Percentiles rank a stretch among this genome's conserved stretches.
Conservation (phyloP, 2,888 invertebrate species). For the Phasia obesa region DNA sequence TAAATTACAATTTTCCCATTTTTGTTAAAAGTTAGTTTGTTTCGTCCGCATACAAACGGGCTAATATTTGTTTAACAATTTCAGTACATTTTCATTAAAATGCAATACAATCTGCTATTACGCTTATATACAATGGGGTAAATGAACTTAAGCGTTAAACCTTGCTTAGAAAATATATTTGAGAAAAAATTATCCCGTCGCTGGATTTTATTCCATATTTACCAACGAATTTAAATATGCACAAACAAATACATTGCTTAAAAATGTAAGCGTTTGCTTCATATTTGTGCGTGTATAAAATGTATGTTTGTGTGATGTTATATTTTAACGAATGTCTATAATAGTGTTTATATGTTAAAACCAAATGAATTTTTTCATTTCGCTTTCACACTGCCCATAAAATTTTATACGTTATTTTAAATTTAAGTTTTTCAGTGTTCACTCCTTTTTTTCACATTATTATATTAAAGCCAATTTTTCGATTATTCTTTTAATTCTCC, state of each 20-base stretch:
- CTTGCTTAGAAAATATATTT: too few species aligned
- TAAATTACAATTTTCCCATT: too few species aligned
- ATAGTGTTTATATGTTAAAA: conserved; percentile 5
- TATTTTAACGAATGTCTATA: conserved; percentile 13
- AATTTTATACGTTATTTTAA: conserved; percentile 12
- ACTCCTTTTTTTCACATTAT: conserved; percentile 10
- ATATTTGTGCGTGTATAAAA: not conserved
- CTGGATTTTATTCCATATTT: conserved; percentile 5
- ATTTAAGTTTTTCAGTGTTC: not conserved
- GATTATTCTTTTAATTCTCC: conserved; percentile 37
- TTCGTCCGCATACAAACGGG: too few species aligned
- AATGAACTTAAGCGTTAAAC: too few species aligned
- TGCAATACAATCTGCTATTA: too few species aligned
- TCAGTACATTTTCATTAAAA: too few species aligned
- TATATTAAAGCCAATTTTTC: conserved; percentile 32
- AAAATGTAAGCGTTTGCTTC: not conserved
- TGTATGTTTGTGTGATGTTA: not conserved
- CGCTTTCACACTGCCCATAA: not conserved
- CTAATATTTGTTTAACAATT: too few species aligned
- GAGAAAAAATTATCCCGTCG: too few species aligned
- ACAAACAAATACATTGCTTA: not conserved
- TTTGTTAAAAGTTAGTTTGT: too few species aligned
- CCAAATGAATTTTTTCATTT: conserved; percentile 40
- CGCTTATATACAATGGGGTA: too few species aligned
- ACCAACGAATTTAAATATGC: too few species aligned